Evolutionary conservation across 2,888 invertebrate genomes (phyloP), one percentile per base, ranked within the genome.

Genomic region (Leucania comma): DNA sequence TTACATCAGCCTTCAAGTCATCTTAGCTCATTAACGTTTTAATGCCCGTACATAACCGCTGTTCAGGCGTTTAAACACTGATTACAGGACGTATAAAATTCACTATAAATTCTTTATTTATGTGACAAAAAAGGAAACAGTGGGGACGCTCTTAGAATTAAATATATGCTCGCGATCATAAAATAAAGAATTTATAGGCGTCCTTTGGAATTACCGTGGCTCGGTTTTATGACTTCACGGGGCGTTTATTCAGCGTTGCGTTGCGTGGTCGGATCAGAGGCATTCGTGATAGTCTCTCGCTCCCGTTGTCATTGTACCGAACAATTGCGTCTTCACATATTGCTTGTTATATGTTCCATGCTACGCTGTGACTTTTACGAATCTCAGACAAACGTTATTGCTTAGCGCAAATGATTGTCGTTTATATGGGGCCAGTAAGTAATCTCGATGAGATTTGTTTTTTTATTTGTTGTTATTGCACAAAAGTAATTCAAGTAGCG

Each of bases 171-270:
- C 85, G 91, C 89, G 89, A 94, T 93, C 93, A 93, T 96, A 95
- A 96, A 95, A 95, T 94, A 93, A 93, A 94, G 94, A 94, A 95
- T 95, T 96, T 95, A 96, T 95, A 93, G 95, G 90, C 92, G 92
- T 95, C 95, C 95, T 95, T 94, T 94, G 92, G 92, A 93, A 93
- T 95, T 93, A 94, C 93, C 91, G 93, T 93, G 94, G 94, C 91
- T 91, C 89, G 92, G 91, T 94, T 95, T 95, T 95, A 95, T 93
- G 92, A 92, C 91, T 95, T 94, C 90, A 95, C 95, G 94, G 93
- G 91, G 92, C 92, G 93, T 95, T 95, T 94, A 92, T 93, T 94
- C 90, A 78, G 79, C 82, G 87, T 81, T 90, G 92, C 90, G 89
- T 89, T 90, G 92, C 92, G 92, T 92, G 93, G 91, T 92, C 90